Percentiles rank a stretch among this genome's conserved stretches.
Evolutionary conservation across 1,140 invertebrate species (phyloP).

Genomic region (Lithobius niger): DNA sequence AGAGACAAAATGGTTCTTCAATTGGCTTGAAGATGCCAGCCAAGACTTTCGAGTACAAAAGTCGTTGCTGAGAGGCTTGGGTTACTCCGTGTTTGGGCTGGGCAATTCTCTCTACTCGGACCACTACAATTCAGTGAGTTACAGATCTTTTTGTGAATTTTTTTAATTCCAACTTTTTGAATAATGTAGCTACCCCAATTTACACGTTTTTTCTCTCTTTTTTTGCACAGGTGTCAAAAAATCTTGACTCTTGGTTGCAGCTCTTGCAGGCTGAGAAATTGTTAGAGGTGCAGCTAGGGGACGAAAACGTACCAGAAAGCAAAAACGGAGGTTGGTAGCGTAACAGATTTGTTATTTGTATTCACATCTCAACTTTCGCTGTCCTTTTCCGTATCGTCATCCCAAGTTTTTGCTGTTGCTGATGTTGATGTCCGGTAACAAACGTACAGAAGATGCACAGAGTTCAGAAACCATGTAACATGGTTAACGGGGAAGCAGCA

Average conservation of each 20-base stretch:
- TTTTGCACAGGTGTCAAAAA: neutral
- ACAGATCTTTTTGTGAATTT: no score
- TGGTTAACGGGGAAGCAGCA: no score
- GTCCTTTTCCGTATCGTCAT: no score
- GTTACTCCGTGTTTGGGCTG: constrained; percentile 43
- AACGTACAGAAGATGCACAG: no score
- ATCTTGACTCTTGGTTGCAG: neutral
- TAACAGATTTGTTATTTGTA: no score
- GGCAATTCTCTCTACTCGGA: constrained; percentile 43
- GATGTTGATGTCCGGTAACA: no score
- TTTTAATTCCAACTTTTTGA: neutral
- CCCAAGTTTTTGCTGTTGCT: no score
- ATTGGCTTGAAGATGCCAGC: constrained; percentile 40
- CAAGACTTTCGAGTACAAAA: constrained; percentile 43
- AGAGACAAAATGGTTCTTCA: constrained; percentile 38
- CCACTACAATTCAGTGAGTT: constrained; percentile 40
- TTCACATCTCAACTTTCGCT: no score
- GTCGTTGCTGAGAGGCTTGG: constrained; percentile 33
- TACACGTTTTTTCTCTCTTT: no score
- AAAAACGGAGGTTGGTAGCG: no score
- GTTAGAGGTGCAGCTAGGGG: neutral
- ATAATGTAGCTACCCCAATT: no score
- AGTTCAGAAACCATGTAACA: no score
- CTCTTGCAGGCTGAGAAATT: neutral
- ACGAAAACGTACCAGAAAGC: neutral